phyloP scores from a whole-genome alignment of 1,140 invertebrate species.

The Pseudomyrmex cubaensis region DNA sequence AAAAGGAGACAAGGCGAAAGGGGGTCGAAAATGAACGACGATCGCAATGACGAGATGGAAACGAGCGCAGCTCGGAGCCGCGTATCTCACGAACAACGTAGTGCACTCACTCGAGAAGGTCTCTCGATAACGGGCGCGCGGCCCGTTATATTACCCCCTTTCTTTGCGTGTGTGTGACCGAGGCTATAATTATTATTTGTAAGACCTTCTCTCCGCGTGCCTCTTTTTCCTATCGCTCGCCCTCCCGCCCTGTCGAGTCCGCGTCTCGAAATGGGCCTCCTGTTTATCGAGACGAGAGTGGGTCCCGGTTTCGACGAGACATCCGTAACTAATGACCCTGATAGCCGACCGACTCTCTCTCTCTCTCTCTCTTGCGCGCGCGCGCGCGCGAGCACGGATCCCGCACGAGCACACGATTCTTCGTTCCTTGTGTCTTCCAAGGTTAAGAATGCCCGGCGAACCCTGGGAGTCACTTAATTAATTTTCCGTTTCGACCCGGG shows the following conservation, averaged over 20 bases:
- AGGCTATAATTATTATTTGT: conserved; percentile 83
- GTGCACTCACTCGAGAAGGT: conserved; percentile 78
- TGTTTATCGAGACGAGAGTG: conserved; percentile 83
- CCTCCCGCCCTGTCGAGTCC: conserved; percentile 58
- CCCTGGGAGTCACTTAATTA: conserved; percentile 80
- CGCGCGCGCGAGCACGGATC: conserved; percentile 14
- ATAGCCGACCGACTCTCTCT: conserved; percentile 77
- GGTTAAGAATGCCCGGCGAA: conserved; percentile 78
- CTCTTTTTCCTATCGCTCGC: conserved; percentile 45
- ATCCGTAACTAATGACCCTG: conserved; percentile 84
- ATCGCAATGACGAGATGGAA: conserved; percentile 73
- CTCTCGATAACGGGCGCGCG: conserved; percentile 77
- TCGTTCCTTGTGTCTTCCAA: conserved; percentile 75
- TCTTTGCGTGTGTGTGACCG: too few species aligned
- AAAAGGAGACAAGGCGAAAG: not conserved
- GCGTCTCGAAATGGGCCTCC: conserved; percentile 68
- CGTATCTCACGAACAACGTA: conserved; percentile 81
- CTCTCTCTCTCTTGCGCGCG: conserved; percentile 57
- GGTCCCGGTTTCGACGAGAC: conserved; percentile 81
- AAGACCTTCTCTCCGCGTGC: conserved; percentile 60
- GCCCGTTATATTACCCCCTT: conserved; percentile 80
- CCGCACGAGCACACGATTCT: conserved; percentile 66
- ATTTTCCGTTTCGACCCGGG: conserved; percentile 79
- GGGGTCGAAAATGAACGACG: conserved; percentile 73
- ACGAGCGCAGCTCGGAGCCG: conserved; percentile 38